These are phyloP conservation scores for Sprattus sprattus DNA, from an alignment of 2,113 vertebrate species.

Conservation along the genomic window DNA sequence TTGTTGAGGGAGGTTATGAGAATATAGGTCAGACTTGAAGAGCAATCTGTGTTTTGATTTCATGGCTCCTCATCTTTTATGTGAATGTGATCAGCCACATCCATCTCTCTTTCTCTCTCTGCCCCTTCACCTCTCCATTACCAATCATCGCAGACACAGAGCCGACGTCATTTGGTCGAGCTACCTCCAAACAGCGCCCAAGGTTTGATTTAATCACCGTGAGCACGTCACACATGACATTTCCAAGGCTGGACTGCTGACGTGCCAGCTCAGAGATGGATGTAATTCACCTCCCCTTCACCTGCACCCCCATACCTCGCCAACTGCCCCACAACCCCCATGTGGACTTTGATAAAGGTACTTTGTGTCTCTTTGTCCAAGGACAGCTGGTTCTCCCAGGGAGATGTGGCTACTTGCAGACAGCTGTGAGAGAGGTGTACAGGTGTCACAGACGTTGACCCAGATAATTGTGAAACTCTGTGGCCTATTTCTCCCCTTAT, in stretches of 20 bases:
- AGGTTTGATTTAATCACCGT: not conserved
- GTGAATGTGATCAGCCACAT: not conserved
- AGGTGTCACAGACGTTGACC: not conserved
- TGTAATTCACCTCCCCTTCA: not conserved
- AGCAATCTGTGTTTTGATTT: not conserved
- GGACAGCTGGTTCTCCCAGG: not conserved
- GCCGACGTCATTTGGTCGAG: not conserved
- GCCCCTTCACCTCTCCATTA: not conserved
- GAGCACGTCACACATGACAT: not conserved
- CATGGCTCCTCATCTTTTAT: not conserved
- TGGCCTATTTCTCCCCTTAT: not conserved
- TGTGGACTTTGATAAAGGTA: not conserved
- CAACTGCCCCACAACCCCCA: not conserved
- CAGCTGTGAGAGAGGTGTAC: not conserved
- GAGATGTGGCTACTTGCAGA: not conserved
- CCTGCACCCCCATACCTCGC: not conserved
- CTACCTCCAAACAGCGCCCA: not conserved
- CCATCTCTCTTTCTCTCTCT: not conserved
- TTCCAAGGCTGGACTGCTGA: not conserved
- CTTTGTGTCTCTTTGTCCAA: not conserved
- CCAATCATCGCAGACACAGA: not conserved
- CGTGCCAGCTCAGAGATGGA: not conserved
- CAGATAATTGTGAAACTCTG: constrained; percentile 10
- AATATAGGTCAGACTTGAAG: not conserved
- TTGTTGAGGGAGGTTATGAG: not conserved